Conservation (phyloP, 1,140 invertebrate genomes). For the Drosophila neocordata region DNA sequence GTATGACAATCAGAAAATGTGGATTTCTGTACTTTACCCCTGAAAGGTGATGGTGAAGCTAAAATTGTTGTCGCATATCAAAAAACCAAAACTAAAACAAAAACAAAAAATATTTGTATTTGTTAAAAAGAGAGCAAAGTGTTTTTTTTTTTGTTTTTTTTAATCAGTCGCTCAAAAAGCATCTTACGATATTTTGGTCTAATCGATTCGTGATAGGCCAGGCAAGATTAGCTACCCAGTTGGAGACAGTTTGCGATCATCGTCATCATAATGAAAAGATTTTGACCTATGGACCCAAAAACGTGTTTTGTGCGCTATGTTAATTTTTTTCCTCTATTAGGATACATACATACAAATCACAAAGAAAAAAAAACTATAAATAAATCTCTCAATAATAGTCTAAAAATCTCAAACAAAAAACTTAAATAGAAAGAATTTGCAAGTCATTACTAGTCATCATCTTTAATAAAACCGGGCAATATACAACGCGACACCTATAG, state of each 20-base stretch:
- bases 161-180: neutral
- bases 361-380: constrained; percentile 21
- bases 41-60: neutral
- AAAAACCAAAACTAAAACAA: too few relatives aligned
- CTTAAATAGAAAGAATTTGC: constrained; percentile 29
- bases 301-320: constrained; percentile 58
- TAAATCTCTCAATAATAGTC: constrained; percentile 19
- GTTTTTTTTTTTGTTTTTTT: neutral
- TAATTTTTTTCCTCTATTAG: constrained; percentile 27
- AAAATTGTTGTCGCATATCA: too few relatives aligned
- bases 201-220: neutral
- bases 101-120: neutral
- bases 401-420: constrained; percentile 1
- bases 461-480: neutral
- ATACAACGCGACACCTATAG: constrained; percentile 20
- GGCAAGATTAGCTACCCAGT: neutral
- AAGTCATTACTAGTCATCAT: constrained; percentile 66
- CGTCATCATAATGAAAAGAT: constrained; percentile 12
- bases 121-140: neutral
- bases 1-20: neutral
- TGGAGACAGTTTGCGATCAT: neutral
- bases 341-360: constrained; percentile 21
- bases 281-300: constrained; percentile 74
- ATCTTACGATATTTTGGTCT: neutral
- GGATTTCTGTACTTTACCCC: neutral